These are phyloP conservation scores for Tachycineta bicolor DNA, from an alignment of 2,113 vertebrate species.

Conservation along the genomic window DNA sequence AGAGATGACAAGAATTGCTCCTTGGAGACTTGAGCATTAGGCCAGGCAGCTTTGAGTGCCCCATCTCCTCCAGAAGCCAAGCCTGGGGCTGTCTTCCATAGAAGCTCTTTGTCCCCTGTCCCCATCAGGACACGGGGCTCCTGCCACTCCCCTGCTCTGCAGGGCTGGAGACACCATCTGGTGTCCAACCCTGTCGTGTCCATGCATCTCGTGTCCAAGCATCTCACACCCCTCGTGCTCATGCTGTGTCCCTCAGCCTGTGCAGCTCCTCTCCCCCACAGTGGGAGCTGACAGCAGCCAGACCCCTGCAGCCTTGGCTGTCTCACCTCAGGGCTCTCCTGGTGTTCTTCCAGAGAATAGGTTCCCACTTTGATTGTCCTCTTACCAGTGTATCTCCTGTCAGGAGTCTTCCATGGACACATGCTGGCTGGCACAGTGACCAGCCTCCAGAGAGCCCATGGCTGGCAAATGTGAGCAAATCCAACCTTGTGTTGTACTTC, in stretches of 20 bases:
- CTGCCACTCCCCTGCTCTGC: neutral
- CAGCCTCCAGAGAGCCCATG: neutral
- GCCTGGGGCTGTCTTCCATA: neutral
- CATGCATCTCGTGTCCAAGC: neutral
- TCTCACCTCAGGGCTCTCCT: neutral
- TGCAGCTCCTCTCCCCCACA: rapidly evolving
- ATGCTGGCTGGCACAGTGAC: neutral
- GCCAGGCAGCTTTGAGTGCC: neutral
- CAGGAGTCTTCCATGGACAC: neutral
- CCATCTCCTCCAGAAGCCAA: neutral
- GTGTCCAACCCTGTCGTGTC: neutral
- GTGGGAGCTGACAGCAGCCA: neutral
- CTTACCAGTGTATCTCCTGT: neutral
- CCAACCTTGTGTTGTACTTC: neutral
- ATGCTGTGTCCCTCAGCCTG: neutral
- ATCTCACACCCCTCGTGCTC: rapidly evolving
- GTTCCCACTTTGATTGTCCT: neutral
- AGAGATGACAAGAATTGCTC: neutral
- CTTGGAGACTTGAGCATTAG: neutral
- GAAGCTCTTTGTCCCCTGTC: neutral
- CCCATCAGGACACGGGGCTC: rapidly evolving
- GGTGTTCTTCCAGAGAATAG: neutral
- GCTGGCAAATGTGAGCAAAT: neutral
- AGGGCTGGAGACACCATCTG: neutral
- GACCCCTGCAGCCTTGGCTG: rapidly evolving